Percentiles rank a stretch among this genome's conserved stretches.
phyloP scores from a whole-genome alignment of 1,140 invertebrate species.

The Andrena cerasifolii region DNA sequence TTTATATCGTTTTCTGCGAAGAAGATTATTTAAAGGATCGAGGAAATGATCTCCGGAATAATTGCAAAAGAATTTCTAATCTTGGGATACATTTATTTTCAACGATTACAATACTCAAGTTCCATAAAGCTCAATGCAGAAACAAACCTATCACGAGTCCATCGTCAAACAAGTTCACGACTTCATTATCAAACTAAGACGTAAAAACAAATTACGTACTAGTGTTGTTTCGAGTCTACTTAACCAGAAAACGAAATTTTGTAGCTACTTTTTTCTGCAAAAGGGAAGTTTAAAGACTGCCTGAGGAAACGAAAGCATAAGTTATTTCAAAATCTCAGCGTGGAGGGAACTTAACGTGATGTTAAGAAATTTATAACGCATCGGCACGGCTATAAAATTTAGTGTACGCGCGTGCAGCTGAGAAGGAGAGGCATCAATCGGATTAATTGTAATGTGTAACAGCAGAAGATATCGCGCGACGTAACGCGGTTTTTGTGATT shows the following conservation, averaged over 20 bases:
- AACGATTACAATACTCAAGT: neutral
- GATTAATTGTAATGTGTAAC: slow-evolving; percentile 16
- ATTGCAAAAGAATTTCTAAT: neutral
- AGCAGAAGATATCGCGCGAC: slow-evolving; percentile 10
- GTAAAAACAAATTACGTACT: no score
- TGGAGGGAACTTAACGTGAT: slow-evolving; percentile 4
- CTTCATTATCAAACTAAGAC: slow-evolving; percentile 21
- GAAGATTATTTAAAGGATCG: neutral
- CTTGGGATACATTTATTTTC: neutral
- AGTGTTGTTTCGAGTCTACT: neutral
- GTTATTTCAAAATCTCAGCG: neutral
- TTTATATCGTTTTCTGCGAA: neutral
- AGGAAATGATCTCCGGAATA: neutral
- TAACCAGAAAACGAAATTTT: slow-evolving; percentile 11
- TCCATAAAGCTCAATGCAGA: neutral
- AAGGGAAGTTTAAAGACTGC: neutral
- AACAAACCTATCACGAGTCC: neutral
- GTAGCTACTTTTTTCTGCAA: slow-evolving; percentile 7
- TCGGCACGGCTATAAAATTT: slow-evolving; percentile 13
- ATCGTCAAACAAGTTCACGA: slow-evolving; percentile 30
- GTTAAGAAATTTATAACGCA: slow-evolving; percentile 19
- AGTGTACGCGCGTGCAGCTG: neutral
- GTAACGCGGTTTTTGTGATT: neutral
- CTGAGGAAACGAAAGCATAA: neutral
- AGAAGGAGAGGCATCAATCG: slow-evolving; percentile 8